phyloP scores from a whole-genome alignment of 1,140 invertebrate species.

The Anoplolepis gracilipes region DNA sequence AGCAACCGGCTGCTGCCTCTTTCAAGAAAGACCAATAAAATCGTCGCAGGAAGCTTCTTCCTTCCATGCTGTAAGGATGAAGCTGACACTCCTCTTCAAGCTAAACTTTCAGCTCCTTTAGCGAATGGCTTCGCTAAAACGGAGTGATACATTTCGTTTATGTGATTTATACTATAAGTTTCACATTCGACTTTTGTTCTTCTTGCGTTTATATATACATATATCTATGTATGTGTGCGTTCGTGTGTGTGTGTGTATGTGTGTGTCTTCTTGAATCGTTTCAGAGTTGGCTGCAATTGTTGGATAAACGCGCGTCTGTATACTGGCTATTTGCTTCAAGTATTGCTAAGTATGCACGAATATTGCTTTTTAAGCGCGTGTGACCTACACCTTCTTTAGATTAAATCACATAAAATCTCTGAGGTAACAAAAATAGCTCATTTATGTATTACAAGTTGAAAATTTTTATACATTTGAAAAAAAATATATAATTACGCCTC shows the following conservation, averaged over 20 bases:
- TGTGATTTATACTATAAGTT: constrained; percentile 15
- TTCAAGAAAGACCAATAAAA: constrained; percentile 78
- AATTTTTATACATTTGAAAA: neutral
- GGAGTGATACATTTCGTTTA: constrained; percentile 29
- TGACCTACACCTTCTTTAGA: neutral
- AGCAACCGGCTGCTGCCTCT: constrained; percentile 72
- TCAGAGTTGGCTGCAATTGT: neutral
- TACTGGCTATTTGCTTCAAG: neutral
- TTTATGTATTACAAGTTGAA: neutral
- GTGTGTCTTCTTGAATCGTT: neutral
- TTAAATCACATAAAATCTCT: neutral
- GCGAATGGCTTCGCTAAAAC: neutral
- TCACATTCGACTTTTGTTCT: constrained; percentile 12
- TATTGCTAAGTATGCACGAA: neutral
- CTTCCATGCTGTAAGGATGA: constrained; percentile 47
- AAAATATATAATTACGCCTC: neutral
- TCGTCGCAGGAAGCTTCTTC: constrained; percentile 66
- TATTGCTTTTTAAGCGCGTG: neutral
- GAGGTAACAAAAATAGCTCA: neutral
- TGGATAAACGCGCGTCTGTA: neutral
- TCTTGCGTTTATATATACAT: neutral
- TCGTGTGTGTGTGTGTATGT: neutral
- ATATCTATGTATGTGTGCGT: no score
- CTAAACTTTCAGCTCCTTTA: constrained; percentile 27
- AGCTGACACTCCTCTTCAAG: neutral